These are phyloP conservation scores for Microcebus jonahi DNA, from an alignment of 2,113 vertebrate species.

Conservation along the genomic window DNA sequence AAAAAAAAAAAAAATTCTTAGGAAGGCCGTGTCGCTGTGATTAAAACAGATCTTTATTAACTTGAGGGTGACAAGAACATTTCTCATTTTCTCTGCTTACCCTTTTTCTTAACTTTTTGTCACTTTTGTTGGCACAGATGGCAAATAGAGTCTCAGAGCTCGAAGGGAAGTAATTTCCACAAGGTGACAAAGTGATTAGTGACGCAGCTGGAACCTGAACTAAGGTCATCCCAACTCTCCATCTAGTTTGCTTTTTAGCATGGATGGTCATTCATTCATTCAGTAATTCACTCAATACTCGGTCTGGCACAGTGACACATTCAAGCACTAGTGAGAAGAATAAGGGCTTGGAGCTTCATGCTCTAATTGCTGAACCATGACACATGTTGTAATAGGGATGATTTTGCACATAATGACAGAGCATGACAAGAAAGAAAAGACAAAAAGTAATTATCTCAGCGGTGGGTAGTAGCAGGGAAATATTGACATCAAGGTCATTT, in stretches of 20 bases:
- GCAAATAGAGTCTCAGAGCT: slow-evolving; percentile 9
- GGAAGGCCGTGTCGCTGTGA: slow-evolving; percentile 20
- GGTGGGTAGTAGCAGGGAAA: not conserved
- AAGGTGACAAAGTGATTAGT: slow-evolving; percentile 30
- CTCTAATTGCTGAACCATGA: not conserved
- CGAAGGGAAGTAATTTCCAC: slow-evolving; percentile 13
- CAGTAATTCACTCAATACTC: not conserved
- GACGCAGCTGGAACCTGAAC: not conserved
- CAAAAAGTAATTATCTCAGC: not conserved
- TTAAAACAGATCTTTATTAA: slow-evolving; percentile 65
- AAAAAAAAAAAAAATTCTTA: not conserved
- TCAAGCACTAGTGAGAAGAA: not conserved
- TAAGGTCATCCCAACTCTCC: not conserved
- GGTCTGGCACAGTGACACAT: not conserved
- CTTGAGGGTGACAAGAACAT: slow-evolving; percentile 55
- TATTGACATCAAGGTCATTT: not conserved
- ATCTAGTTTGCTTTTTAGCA: not conserved
- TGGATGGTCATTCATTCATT: not conserved
- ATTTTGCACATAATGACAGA: not conserved
- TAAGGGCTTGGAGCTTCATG: not conserved
- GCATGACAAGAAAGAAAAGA: not conserved
- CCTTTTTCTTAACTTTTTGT: slow-evolving; percentile 28
- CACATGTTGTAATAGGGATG: not conserved
- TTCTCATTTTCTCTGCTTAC: slow-evolving; percentile 34
- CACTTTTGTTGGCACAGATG: slow-evolving; percentile 48